A percentile compares a stretch with the other conserved stretches of the same genome.
These are phyloP conservation scores for Sinopyrophorus schimmeli DNA, from an alignment of 2,888 invertebrate genomes.

Conservation along the genomic window DNA sequence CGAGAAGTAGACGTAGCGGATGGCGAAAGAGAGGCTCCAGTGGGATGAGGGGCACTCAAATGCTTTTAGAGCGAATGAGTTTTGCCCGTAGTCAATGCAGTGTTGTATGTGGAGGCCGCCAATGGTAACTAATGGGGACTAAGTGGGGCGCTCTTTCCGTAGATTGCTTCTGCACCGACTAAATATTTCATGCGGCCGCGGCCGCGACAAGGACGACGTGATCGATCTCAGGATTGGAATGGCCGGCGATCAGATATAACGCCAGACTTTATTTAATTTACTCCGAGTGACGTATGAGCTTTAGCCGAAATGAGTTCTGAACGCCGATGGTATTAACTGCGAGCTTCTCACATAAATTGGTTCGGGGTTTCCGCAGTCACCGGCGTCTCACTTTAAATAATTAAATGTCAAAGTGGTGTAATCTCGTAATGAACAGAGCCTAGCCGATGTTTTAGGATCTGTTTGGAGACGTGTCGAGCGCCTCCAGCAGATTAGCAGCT, in stretches of 20 bases:
- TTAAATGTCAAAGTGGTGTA: constrained; percentile 53
- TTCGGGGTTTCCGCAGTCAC: constrained; percentile 49
- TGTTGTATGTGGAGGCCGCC: constrained; percentile 38
- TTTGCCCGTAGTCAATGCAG: constrained; percentile 48
- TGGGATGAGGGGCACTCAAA: constrained; percentile 44
- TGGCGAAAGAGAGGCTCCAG: constrained; percentile 26
- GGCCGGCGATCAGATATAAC: constrained; percentile 50
- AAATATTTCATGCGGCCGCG: constrained; percentile 53
- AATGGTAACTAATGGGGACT: constrained; percentile 52
- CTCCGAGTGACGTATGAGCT: constrained; percentile 52
- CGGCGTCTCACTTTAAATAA: constrained; percentile 53
- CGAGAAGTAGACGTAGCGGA: constrained; percentile 31
- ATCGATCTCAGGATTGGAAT: constrained; percentile 51
- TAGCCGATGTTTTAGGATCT: constrained; percentile 46
- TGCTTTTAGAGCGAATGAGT: constrained; percentile 54
- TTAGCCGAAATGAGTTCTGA: constrained; percentile 50
- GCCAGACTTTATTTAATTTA: constrained; percentile 54
- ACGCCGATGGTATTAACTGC: constrained; percentile 43
- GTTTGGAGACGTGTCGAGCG: constrained; percentile 45
- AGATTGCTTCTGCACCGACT: constrained; percentile 52
- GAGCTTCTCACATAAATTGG: constrained; percentile 51
- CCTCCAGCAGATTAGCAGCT: constrained; percentile 44
- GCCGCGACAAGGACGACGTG: constrained; percentile 43
- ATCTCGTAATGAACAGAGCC: constrained; percentile 51
- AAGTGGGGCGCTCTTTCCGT: constrained; percentile 52